These are phyloP conservation scores for Aquatica leii DNA, from an alignment of 2,888 invertebrate genomes.

Conservation along the genomic window DNA sequence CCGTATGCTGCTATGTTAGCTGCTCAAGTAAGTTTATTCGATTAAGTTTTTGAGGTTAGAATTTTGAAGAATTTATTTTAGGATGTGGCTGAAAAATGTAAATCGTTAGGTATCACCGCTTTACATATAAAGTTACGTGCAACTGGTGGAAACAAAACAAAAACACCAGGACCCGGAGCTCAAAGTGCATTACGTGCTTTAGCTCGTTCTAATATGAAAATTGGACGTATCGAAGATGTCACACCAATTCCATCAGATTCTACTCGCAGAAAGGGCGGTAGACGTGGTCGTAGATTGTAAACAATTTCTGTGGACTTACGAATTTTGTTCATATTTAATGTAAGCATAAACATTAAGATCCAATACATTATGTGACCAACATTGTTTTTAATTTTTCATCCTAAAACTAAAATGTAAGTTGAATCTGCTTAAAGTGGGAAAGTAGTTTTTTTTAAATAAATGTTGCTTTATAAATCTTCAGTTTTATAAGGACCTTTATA, in stretches of 20 bases:
- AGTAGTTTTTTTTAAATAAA: too few relatives aligned
- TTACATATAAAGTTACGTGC: constrained; percentile 98
- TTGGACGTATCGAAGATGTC: constrained; percentile 99
- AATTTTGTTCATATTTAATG: constrained; percentile 23
- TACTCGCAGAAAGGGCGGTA: constrained; percentile 99
- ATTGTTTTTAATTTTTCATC: constrained; percentile 7
- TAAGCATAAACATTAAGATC: constrained; percentile 16
- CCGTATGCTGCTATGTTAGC: constrained; percentile 99
- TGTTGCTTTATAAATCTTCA: too few relatives aligned
- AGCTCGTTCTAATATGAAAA: constrained; percentile 99
- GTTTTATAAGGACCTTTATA: too few relatives aligned
- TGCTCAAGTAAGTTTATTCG: constrained; percentile 77
- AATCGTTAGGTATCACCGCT: constrained; percentile 95
- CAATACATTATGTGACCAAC: constrained; percentile 11
- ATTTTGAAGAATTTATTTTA: constrained; percentile 53
- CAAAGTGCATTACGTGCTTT: constrained; percentile 97
- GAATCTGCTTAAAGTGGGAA: too few relatives aligned
- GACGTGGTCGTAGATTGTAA: constrained; percentile 99
- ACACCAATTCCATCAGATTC: constrained; percentile 99
- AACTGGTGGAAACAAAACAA: constrained; percentile 98
- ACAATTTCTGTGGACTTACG: constrained; percentile 36
- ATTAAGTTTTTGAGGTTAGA: constrained; percentile 17
- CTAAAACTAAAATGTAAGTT: too few relatives aligned
- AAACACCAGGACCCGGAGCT: constrained; percentile 98
- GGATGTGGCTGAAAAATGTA: constrained; percentile 99